These are phyloP conservation scores for Forficula auricularia DNA, from an alignment of 1,140 invertebrate species.

Conservation along the genomic window DNA sequence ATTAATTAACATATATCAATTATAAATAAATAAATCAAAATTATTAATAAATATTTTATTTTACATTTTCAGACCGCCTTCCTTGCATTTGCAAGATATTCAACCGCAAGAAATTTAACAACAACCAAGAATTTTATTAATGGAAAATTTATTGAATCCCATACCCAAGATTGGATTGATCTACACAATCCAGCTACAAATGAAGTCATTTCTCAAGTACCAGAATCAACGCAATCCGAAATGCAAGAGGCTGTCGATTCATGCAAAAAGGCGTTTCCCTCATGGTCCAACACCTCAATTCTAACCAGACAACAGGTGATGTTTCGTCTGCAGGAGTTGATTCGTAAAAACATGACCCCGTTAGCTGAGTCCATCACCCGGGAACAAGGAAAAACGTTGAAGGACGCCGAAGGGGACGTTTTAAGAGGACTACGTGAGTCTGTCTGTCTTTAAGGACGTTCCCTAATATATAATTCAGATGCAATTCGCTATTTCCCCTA, in stretches of 20 bases:
- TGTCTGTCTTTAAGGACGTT: too few species aligned
- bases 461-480: too few species aligned
- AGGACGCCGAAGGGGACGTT: slow-evolving; percentile 96
- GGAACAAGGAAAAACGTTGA: slow-evolving; percentile 95
- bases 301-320: slow-evolving; percentile 88
- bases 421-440: slow-evolving; percentile 86
- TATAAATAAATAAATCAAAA: too few species aligned
- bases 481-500: slow-evolving; percentile 1
- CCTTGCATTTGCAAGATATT: too few species aligned
- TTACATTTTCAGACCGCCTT: too few species aligned
- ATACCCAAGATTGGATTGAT: slow-evolving; percentile 82
- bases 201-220: slow-evolving; percentile 64
- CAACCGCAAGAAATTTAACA: slow-evolving; percentile 20
- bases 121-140: slow-evolving; percentile 87
- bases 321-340: slow-evolving; percentile 74
- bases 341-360: slow-evolving; percentile 62
- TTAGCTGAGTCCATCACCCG: slow-evolving; percentile 81
- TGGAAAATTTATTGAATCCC: slow-evolving; percentile 87
- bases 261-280: slow-evolving; percentile 61
- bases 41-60: too few species aligned
- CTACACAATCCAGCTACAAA: slow-evolving; percentile 87
- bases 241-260: slow-evolving; percentile 81
- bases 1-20: too few species aligned
- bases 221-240: slow-evolving; percentile 75
- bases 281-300: slow-evolving; percentile 85